Percentiles rank a stretch among this genome's conserved stretches.
Conservation (phyloP, 2,888 invertebrate genomes). For the Cecidostiba fungosa region DNA sequence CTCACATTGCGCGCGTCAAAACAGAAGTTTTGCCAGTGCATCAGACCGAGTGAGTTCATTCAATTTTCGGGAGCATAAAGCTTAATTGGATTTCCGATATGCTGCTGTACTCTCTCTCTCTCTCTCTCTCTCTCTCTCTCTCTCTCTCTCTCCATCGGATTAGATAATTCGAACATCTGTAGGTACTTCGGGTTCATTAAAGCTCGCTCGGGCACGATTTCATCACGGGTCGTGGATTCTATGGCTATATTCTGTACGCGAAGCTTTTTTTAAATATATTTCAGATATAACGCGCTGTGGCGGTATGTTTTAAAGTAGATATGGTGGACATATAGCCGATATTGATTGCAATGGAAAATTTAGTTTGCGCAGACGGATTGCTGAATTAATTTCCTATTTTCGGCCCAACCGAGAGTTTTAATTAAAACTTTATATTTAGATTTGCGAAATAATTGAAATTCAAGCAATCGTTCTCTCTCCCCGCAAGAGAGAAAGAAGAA, state of each 20-base stretch:
- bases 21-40: slow-evolving; percentile 17
- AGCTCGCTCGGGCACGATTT: neutral
- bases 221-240: neutral
- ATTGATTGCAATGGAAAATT: neutral
- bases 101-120: neutral
- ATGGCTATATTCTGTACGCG: neutral
- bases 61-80: neutral
- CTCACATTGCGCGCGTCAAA: neutral
- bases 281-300: neutral
- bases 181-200: slow-evolving; percentile 1
- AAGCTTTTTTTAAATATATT: slow-evolving; percentile 35
- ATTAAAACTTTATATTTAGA: too few species aligned
- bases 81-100: slow-evolving; percentile 24
- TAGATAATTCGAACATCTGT: slow-evolving; percentile 31
- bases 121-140: too few species aligned
- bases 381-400: slow-evolving; percentile 5
- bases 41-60: slow-evolving; percentile 32
- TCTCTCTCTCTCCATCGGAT: slow-evolving; percentile 28
- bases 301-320: neutral
- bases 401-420: neutral
- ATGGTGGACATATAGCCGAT: neutral
- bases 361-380: neutral
- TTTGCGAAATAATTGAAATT: too few species aligned
- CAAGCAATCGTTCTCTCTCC: too few species aligned
- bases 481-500: too few species aligned